These are phyloP conservation scores for Pagetopsis macropterus DNA, from an alignment of 2,797 vertebrate genomes.

Conservation along the genomic window DNA sequence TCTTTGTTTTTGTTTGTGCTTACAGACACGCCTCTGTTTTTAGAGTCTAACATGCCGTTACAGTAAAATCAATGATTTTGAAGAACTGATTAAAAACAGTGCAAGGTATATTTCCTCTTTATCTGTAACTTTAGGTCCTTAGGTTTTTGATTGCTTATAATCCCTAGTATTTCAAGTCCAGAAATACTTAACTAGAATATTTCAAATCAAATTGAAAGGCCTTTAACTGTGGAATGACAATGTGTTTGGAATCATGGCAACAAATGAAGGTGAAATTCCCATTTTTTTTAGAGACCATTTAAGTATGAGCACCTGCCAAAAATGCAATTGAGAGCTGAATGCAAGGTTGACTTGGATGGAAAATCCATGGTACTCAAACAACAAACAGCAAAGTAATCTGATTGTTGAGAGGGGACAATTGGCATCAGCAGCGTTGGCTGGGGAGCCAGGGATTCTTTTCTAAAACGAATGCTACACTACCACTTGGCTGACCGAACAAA, in stretches of 20 bases:
- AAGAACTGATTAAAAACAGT: not conserved
- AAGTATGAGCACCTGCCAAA: constrained; percentile 8
- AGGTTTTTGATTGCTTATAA: not conserved
- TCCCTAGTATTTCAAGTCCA: not conserved
- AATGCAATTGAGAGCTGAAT: not conserved
- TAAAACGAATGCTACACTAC: constrained; percentile 4
- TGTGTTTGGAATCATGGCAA: not conserved
- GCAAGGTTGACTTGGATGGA: constrained; percentile 24
- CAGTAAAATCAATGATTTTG: not conserved
- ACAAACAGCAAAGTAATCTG: constrained; percentile 35
- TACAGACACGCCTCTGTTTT: not conserved
- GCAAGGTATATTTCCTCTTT: not conserved
- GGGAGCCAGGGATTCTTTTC: not conserved
- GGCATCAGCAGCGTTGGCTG: constrained; percentile 7
- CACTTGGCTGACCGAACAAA: constrained; percentile 11
- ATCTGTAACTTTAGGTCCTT: not conserved
- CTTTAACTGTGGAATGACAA: not conserved
- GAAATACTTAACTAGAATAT: not conserved
- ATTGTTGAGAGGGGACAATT: constrained; percentile 36
- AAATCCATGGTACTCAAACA: constrained; percentile 19
- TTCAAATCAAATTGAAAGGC: not conserved
- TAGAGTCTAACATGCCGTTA: not conserved
- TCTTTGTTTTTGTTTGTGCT: not conserved
- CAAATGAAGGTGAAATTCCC: not conserved
- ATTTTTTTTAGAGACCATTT: constrained; percentile 2